phyloP scores from a whole-genome alignment of 2,888 invertebrate species.

The Dicroscelio sp. region DNA sequence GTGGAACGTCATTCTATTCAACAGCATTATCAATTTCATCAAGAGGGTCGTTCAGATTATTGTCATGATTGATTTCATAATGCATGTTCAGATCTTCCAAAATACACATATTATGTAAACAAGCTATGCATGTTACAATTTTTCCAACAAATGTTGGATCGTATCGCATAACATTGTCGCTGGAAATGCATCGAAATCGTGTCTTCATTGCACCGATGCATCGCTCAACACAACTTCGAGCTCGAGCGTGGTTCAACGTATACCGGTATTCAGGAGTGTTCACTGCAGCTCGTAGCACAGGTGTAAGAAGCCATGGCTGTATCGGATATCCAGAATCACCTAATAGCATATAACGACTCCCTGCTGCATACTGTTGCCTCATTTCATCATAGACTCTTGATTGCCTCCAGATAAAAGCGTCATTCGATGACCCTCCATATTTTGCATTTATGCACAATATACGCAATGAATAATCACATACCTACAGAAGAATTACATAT shows the following conservation, averaged over 20 bases:
- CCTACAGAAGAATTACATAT: not conserved
- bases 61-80: not conserved
- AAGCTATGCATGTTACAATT: not conserved
- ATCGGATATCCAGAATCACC: constrained; percentile 19
- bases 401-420: constrained; percentile 17
- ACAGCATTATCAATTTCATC: not conserved
- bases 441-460: constrained; percentile 19
- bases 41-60: not conserved
- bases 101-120: constrained; percentile 15
- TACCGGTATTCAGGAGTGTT: constrained; percentile 1
- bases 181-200: constrained; percentile 14
- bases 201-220: constrained; percentile 4
- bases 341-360: constrained; percentile 1
- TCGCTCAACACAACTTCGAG: constrained; percentile 23
- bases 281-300: not conserved
- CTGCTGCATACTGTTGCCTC: not conserved
- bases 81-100: not conserved
- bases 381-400: not conserved
- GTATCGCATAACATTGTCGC: constrained; percentile 17
- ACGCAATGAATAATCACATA: constrained; percentile 19
- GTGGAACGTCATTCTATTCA: not conserved
- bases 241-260: not conserved
- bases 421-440: constrained; percentile 6
- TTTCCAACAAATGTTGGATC: not conserved
- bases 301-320: constrained; percentile 27